Conservation (phyloP, 2,888 invertebrate genomes). For the Cremastinae sp. region DNA sequence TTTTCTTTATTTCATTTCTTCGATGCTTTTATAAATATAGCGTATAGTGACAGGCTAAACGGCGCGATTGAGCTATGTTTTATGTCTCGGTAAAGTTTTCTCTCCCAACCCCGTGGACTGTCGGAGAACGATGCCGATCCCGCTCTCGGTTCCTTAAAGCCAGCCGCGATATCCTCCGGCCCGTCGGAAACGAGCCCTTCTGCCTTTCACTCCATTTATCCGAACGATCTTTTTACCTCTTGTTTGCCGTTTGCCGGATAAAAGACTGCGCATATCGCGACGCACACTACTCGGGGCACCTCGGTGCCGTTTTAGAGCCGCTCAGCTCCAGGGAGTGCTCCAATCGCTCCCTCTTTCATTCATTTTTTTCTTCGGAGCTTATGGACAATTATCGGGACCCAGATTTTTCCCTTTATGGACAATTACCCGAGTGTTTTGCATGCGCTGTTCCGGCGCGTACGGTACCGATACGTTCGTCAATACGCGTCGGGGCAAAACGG, state of each 20-base stretch:
- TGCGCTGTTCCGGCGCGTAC: slow-evolving; percentile 4
- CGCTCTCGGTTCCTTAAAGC: too few relatives aligned
- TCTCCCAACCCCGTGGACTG: not conserved
- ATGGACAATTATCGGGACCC: slow-evolving; percentile 14
- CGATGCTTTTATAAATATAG: slow-evolving; percentile 35
- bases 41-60: slow-evolving; percentile 61
- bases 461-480: not conserved
- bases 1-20: slow-evolving; percentile 43
- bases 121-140: too few relatives aligned
- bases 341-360: not conserved
- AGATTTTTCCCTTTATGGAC: slow-evolving; percentile 15
- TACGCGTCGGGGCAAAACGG: too few relatives aligned
- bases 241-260: not conserved
- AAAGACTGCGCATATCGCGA: not conserved
- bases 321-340: not conserved
- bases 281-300: not conserved
- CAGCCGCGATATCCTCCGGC: too few relatives aligned
- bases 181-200: too few relatives aligned
- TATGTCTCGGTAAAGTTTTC: slow-evolving; percentile 38
- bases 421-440: slow-evolving; percentile 25
- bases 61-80: slow-evolving; percentile 62
- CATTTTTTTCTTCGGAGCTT: slow-evolving; percentile 8
- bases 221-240: not conserved
- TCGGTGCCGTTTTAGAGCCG: not conserved
- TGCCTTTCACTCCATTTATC: too few relatives aligned